Conservation (phyloP, 2,888 invertebrate species). For the Drosophila formosana region DNA sequence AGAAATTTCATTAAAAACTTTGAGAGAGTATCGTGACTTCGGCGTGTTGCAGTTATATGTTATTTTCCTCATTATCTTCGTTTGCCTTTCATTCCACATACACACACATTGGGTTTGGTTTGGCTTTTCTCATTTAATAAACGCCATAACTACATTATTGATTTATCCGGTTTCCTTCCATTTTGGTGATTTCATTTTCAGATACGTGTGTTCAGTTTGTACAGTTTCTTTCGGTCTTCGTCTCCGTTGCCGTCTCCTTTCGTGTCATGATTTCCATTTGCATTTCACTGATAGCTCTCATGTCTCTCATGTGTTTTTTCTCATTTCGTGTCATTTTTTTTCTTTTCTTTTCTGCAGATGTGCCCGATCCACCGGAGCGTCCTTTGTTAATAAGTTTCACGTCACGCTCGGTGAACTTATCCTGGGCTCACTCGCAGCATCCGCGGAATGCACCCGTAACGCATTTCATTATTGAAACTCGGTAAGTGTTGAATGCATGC, state of each 20-base stretch:
- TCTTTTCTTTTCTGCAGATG: constrained; percentile 86
- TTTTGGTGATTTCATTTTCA: constrained; percentile 57
- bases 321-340: constrained; percentile 1
- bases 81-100: constrained; percentile 6
- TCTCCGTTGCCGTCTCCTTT: constrained; percentile 8
- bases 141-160: constrained; percentile 68
- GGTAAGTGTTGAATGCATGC: constrained; percentile 86
- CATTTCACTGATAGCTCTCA: constrained; percentile 69
- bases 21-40: neutral
- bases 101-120: constrained; percentile 23
- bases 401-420: constrained; percentile 90
- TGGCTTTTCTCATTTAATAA: constrained; percentile 51
- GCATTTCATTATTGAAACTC: constrained; percentile 90
- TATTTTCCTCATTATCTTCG: constrained; percentile 28
- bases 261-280: constrained; percentile 74
- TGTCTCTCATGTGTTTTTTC: constrained; percentile 50
- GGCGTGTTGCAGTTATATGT: constrained; percentile 1
- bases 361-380: constrained; percentile 90
- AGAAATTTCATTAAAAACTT: too few species aligned
- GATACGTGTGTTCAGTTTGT: constrained; percentile 38
- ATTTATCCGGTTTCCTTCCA: constrained; percentile 71
- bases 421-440: constrained; percentile 90
- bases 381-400: constrained; percentile 90
- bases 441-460: constrained; percentile 89
- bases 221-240: constrained; percentile 34